Conservation (phyloP, 2,113 vertebrate species). For the Hippocampus guttulatus region DNA sequence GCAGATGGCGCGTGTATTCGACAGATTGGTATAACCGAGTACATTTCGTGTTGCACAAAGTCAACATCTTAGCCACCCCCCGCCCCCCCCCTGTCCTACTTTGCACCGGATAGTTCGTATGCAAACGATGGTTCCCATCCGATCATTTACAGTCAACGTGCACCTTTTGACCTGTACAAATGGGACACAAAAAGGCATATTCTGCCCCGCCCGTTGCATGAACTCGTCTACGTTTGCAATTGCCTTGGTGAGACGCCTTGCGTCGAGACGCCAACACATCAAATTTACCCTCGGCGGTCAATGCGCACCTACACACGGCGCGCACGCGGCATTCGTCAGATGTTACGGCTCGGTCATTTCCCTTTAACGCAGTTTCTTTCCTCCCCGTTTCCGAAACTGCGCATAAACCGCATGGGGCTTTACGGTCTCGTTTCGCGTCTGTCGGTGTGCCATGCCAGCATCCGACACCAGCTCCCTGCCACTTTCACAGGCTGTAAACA, state of each 20-base stretch:
- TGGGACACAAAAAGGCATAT: no score
- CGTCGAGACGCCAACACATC: not conserved
- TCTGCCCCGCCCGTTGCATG: no score
- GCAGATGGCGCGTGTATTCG: no score
- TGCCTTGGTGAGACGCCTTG: not conserved
- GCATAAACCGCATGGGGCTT: slow-evolving; percentile 68
- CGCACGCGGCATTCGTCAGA: slow-evolving; percentile 25
- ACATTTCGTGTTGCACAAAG: no score
- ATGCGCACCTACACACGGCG: not conserved
- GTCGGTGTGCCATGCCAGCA: slow-evolving; percentile 63
- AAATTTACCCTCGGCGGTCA: not conserved
- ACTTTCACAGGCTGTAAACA: slow-evolving; percentile 77
- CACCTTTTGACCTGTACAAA: no score
- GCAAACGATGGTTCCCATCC: no score
- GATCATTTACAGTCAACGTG: no score
- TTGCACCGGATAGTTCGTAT: no score
- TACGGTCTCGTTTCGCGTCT: slow-evolving; percentile 75
- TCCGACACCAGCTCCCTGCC: slow-evolving; percentile 66
- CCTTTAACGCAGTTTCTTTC: slow-evolving; percentile 44
- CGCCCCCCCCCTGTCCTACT: no score
- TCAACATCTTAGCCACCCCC: no score
- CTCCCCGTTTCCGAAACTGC: slow-evolving; percentile 44
- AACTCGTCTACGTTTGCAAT: no score
- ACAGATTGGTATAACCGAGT: no score
- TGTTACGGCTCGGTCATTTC: slow-evolving; percentile 42